phyloP scores from a whole-genome alignment of 2,888 invertebrate genomes.

The Oithona nana region DNA sequence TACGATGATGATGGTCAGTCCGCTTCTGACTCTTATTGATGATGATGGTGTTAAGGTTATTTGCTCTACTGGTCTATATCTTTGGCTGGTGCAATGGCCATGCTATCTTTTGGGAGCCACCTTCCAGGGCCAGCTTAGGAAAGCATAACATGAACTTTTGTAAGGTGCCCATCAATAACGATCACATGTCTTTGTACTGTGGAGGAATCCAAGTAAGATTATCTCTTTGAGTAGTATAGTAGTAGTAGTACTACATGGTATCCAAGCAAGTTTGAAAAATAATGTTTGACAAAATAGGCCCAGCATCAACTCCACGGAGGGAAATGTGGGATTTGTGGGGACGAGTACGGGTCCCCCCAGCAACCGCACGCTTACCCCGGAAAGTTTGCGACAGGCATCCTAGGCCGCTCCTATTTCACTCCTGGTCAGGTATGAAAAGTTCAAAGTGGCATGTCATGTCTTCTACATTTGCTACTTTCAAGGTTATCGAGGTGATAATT shows the following conservation, averaged over 20 bases:
- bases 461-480: neutral
- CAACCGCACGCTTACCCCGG: neutral
- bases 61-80: neutral
- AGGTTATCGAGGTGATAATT: conserved; percentile 9
- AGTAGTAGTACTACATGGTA: too few relatives aligned
- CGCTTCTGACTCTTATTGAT: neutral
- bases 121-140: conserved; percentile 8
- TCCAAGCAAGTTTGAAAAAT: too few relatives aligned
- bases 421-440: neutral
- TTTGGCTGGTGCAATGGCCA: neutral
- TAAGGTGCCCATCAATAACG: conserved; percentile 2
- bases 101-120: conserved; percentile 9
- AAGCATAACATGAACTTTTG: conserved; percentile 9
- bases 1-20: too few relatives aligned
- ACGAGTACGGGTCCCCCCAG: neutral
- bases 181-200: conserved; percentile 15
- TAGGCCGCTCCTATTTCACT: conserved; percentile 7
- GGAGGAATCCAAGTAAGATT: conserved; percentile 4
- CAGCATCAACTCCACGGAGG: conserved; percentile 2
- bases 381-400: conserved; percentile 11
- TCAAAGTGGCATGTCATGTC: neutral
- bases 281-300: neutral
- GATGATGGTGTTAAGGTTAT: neutral
- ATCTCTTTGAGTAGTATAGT: neutral
- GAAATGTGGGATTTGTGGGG: conserved; percentile 13